Conservation (phyloP, 2,888 invertebrate species). For the Rhodophaea formosa region DNA sequence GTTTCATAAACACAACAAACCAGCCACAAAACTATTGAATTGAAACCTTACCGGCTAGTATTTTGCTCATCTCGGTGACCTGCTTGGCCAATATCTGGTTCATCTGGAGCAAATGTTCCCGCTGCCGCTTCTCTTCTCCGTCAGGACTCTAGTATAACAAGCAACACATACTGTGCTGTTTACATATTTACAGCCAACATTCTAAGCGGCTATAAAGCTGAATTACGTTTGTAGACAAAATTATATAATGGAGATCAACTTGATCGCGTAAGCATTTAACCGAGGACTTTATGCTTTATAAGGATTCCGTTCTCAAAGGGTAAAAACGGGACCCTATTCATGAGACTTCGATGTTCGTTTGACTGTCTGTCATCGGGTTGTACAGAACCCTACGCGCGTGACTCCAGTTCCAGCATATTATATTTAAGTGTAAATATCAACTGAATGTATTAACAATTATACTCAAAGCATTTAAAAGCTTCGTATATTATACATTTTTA, state of each 20-base stretch:
- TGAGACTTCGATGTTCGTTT: too few relatives aligned
- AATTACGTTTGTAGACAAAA: slow-evolving; percentile 39
- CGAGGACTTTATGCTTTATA: too few relatives aligned
- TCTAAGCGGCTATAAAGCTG: slow-evolving; percentile 67
- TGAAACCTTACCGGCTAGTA: slow-evolving; percentile 91
- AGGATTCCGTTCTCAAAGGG: too few relatives aligned
- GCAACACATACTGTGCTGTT: slow-evolving; percentile 56
- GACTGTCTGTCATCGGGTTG: too few relatives aligned
- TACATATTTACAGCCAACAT: slow-evolving; percentile 74
- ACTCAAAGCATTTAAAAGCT: too few relatives aligned
- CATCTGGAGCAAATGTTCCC: slow-evolving; percentile 93
- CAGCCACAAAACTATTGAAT: slow-evolving; percentile 20
- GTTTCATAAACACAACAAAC: not conserved
- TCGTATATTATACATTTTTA: too few relatives aligned
- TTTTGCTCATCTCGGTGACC: slow-evolving; percentile 97
- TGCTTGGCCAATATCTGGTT: slow-evolving; percentile 96
- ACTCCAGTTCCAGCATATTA: too few relatives aligned
- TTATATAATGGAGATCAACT: not conserved
- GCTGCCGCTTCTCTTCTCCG: slow-evolving; percentile 91
- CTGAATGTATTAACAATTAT: too few relatives aligned
- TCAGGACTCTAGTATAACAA: slow-evolving; percentile 84
- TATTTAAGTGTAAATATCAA: too few relatives aligned
- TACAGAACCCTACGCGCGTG: too few relatives aligned
- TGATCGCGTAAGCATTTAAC: too few relatives aligned
- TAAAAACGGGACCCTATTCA: too few relatives aligned